Conservation (phyloP, 2,888 invertebrate species). For the Sipha maydis region DNA sequence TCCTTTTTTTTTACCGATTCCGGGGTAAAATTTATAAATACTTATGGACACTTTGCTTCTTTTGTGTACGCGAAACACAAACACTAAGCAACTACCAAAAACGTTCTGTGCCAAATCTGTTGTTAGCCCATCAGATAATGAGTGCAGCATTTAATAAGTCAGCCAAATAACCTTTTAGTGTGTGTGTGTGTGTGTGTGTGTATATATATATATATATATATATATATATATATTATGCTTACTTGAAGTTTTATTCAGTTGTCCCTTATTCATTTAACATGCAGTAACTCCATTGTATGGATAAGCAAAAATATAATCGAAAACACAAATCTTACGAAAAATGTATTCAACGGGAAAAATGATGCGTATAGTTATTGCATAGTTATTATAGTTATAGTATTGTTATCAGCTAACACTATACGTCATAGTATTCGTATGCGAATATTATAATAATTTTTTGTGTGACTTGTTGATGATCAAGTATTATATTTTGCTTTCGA, state of each 20-base stretch:
- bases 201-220: too few species aligned
- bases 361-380: neutral
- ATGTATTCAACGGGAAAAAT: neutral
- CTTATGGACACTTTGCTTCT: neutral
- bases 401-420: neutral
- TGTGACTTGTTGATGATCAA: neutral
- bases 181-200: too few species aligned
- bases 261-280: neutral
- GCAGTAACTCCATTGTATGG: neutral
- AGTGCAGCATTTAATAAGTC: slow-evolving; percentile 4
- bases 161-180: slow-evolving; percentile 15
- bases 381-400: too few species aligned
- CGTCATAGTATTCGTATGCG: too few species aligned
- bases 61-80: neutral
- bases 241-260: slow-evolving; percentile 1
- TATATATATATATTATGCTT: neutral
- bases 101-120: slow-evolving; percentile 46
- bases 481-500: neutral
- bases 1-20: neutral
- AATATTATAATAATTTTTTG: neutral
- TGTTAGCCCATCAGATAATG: slow-evolving; percentile 52
- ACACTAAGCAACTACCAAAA: neutral
- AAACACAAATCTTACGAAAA: neutral
- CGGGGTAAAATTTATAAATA: neutral
- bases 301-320: neutral